These are phyloP conservation scores for Erythrocercus mccallii DNA, from an alignment of 2,113 vertebrate species.

Conservation along the genomic window DNA sequence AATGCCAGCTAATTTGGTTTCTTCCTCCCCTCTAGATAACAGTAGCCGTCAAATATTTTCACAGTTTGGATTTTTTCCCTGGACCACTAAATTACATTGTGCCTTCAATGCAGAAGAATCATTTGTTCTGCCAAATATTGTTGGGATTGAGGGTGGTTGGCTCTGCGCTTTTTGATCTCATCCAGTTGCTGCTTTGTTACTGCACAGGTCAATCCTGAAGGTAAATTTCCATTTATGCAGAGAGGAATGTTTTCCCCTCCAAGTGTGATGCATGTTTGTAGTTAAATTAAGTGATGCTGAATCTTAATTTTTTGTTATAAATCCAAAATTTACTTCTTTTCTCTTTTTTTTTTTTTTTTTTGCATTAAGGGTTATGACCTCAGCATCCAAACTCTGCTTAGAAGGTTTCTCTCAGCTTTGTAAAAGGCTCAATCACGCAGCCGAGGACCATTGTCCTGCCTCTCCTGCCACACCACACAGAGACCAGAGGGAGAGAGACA, in stretches of 20 bases:
- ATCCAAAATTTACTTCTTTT: background rate
- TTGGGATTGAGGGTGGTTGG: constrained; percentile 73
- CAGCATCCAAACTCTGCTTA: background rate
- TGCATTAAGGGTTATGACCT: background rate
- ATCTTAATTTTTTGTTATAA: background rate
- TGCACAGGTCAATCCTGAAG: constrained; percentile 75
- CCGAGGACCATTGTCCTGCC: background rate
- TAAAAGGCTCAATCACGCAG: background rate
- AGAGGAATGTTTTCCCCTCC: background rate
- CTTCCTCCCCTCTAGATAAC: constrained; percentile 58
- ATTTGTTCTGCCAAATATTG: constrained; percentile 73
- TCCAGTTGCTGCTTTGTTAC: constrained; percentile 74
- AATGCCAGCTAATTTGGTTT: background rate
- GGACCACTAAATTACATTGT: constrained; percentile 71
- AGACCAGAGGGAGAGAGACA: accelerated
- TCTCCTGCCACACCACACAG: background rate
- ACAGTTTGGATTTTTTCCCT: constrained; percentile 81
- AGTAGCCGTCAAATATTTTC: constrained; percentile 80
- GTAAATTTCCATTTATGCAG: background rate
- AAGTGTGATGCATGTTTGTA: background rate
- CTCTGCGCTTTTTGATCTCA: constrained; percentile 67
- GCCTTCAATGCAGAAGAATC: constrained; percentile 74
- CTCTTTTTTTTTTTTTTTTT: too few species aligned
- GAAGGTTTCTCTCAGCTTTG: background rate
- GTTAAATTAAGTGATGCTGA: background rate